Evolutionary conservation across 1,140 invertebrate species (phyloP), one percentile per base, ranked within the genome.

Genomic region (Sinonovacula constricta): DNA sequence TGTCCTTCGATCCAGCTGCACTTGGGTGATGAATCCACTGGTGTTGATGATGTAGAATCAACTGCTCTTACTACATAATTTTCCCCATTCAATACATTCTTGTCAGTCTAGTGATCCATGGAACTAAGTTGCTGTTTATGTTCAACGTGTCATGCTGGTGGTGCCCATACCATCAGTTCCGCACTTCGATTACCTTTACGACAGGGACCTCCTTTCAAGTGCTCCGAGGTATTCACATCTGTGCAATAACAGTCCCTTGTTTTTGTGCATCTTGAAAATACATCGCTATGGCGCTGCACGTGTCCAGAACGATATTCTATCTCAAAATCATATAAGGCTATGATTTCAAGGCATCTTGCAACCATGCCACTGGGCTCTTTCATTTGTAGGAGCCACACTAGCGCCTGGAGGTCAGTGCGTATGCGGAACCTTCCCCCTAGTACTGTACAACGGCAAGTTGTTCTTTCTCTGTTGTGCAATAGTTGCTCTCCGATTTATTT

Each of bases 341-440:
- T 39, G 33, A n/a, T n/a, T n/a, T 51, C 30, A 18, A 66, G 1
- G 49, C 62, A 36, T 56, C 76, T 45, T 63, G 59, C 60, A 53
- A 79, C 28, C 57, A 34, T 56, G 34, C 60, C n/a, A 30, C 34
- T 63, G 3, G 82, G 76, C 28, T 79, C 75, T 18, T 78, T 80
- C 12, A 76, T 57, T 15, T 39, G 34, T 0, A 68, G 18, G 2
- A 84, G 24, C 80, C 77, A 85, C 45, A 65, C 79, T 18, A 84
- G 49, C 3, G 83, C 59, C 49, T 51, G 28, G 75, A 84, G 82
- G 57, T 87, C 85, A 4, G 80, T 85, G 5, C 72, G n/a, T 3
- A 87, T 36, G 3, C n/a, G n/a, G 39, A 85, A 85, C 15, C 59
- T 51, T 67, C 68, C 30, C 3, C 85, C 82, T 28, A 51, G 51